Evolutionary conservation across 2,888 invertebrate species (phyloP).

Genomic region (Drosophila silvestris): DNA sequence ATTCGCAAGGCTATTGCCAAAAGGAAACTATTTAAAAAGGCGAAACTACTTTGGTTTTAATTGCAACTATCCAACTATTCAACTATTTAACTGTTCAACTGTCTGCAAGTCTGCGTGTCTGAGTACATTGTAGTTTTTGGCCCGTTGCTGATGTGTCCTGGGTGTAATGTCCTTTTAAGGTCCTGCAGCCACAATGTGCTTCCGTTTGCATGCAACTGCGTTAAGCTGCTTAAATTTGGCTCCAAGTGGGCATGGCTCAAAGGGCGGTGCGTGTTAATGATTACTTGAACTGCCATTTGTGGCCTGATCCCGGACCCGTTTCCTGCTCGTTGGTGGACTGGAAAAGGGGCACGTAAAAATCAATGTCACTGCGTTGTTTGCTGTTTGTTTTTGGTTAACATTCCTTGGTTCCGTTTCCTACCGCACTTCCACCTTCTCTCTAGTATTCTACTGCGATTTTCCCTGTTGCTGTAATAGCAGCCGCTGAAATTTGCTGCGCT

Average conservation of each 20-base stretch:
- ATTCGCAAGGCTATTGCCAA: conserved; percentile 65
- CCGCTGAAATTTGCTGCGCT: conserved; percentile 73
- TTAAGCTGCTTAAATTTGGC: conserved; percentile 72
- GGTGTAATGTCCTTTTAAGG: conserved; percentile 72
- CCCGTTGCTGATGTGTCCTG: conserved; percentile 52
- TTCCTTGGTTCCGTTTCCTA: conserved; percentile 71
- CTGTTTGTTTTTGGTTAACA: conserved; percentile 77
- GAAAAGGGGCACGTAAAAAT: conserved; percentile 63
- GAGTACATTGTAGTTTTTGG: conserved; percentile 65
- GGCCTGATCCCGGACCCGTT: conserved; percentile 53
- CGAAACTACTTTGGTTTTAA: conserved; percentile 79
- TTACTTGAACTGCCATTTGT: conserved; percentile 75
- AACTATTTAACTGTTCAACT: conserved; percentile 39
- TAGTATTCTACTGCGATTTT: conserved; percentile 54
- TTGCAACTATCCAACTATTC: conserved; percentile 73
- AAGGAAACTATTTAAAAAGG: conserved; percentile 79
- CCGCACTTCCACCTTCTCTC: conserved; percentile 10
- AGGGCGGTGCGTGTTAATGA: conserved; percentile 73
- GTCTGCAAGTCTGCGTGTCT: conserved; percentile 59
- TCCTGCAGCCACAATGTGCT: conserved; percentile 62
- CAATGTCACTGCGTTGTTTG: conserved; percentile 78
- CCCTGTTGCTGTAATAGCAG: conserved; percentile 67
- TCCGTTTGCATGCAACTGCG: conserved; percentile 73
- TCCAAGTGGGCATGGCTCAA: conserved; percentile 23
- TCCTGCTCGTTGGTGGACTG: conserved; percentile 18